Percentiles rank a stretch among this genome's conserved stretches.
These are phyloP conservation scores for Bombus huntii DNA, from an alignment of 1,140 invertebrate species.

Conservation along the genomic window DNA sequence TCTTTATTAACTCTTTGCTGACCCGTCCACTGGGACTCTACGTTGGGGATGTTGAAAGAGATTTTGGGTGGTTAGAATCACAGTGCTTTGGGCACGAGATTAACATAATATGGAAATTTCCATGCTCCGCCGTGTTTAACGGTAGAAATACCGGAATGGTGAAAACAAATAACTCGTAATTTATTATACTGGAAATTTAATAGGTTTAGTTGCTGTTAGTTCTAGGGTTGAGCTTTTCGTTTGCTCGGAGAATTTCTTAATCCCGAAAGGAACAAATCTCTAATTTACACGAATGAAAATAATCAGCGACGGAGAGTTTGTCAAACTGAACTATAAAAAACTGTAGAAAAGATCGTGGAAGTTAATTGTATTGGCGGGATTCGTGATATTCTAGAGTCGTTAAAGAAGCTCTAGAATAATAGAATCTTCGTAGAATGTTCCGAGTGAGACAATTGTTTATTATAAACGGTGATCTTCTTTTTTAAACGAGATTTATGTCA, in stretches of 20 bases:
- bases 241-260: background rate
- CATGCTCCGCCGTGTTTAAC: too few relatives aligned
- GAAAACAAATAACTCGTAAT: background rate
- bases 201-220: background rate
- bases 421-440: background rate
- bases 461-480: background rate
- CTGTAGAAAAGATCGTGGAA: too few relatives aligned
- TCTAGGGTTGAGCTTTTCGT: background rate
- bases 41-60: background rate
- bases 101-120: background rate
- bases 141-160: background rate
- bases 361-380: too few relatives aligned
- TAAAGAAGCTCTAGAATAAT: background rate
- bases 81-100: background rate
- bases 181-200: background rate
- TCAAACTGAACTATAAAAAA: too few relatives aligned
- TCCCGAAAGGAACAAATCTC: background rate
- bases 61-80: background rate
- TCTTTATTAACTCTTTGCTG: slow-evolving; percentile 46
- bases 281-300: too few relatives aligned
- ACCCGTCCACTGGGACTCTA: background rate
- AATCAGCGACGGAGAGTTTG: too few relatives aligned
- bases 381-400: too few relatives aligned
- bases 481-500: background rate
- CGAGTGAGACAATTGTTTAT: background rate